phyloP scores from a whole-genome alignment of 2,888 invertebrate species.

The Andrena haemorrhoa region DNA sequence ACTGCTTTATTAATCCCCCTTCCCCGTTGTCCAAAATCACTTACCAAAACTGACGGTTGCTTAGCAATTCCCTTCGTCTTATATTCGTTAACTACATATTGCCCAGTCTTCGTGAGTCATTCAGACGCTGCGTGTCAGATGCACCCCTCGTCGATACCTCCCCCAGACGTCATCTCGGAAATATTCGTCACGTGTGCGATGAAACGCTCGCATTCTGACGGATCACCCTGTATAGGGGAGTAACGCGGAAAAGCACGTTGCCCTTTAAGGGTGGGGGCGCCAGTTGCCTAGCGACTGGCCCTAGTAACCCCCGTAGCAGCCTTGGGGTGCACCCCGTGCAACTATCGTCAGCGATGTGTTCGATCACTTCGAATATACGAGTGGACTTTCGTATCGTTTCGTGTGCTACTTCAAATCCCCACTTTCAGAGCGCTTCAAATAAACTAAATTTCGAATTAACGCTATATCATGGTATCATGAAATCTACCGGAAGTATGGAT shows the following conservation, averaged over 20 bases:
- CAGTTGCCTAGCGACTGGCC: constrained; percentile 79
- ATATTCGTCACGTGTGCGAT: constrained; percentile 20
- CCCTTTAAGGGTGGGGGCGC: constrained; percentile 73
- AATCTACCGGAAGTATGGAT: too few relatives aligned
- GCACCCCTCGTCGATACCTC: constrained; percentile 2
- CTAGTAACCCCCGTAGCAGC: constrained; percentile 69
- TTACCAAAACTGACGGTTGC: neutral
- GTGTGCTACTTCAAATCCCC: constrained; percentile 12
- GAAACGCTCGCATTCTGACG: constrained; percentile 41
- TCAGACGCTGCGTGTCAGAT: constrained; percentile 1
- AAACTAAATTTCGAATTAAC: neutral
- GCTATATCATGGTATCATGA: too few relatives aligned
- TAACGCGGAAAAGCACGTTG: constrained; percentile 55
- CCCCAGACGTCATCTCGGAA: constrained; percentile 13
- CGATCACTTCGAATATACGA: constrained; percentile 5
- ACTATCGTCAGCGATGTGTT: constrained; percentile 46
- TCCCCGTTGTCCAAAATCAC: neutral
- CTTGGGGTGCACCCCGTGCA: constrained; percentile 62
- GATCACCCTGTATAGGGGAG: constrained; percentile 61
- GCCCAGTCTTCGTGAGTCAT: neutral
- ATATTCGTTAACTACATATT: neutral
- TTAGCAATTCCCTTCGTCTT: neutral
- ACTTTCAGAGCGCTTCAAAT: constrained; percentile 18
- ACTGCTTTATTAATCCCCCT: neutral
- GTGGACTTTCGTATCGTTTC: constrained; percentile 15